Evolutionary conservation across 1,140 invertebrate species (phyloP), one percentile per base, ranked within the genome.

Genomic region (Sminthurinus signatus): DNA sequence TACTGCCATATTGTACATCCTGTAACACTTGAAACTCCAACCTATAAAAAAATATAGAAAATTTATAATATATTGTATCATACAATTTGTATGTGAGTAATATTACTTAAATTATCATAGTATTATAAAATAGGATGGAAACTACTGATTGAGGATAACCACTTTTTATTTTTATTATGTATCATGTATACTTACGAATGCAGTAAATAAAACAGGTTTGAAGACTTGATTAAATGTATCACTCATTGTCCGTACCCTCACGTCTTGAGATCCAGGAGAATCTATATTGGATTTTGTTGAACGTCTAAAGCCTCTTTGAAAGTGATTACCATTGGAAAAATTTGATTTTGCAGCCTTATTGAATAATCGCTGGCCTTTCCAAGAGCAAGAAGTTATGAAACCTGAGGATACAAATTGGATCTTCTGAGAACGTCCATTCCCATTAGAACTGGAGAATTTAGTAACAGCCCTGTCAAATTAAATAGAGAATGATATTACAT

Each of bases 1-100:
- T 94, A 94, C 76, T 93, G 87, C 87, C 88, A 89, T 64, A 94
- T 87, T 21, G 88, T 82, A 73, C 86, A 87, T 44, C 84, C 86
- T 14, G 81, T 78, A 75, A 92, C 83, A 75, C 85, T 85, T 29
- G 82, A 80, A 62, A 85, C 79, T 74, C 85, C 85, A 74, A 93
- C 88, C 88, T 89, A 71, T 65, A 76, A 76, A 63, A 8, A 72
- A 71, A 54, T 19, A 63, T 36, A 39, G 28, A 36, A 28, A 54
- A 29, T 32, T 29, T 52, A 32, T 36, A 5, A 36, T 36, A 36
- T 15, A 36, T 36, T n/a, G n/a, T n/a, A n/a, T n/a, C n/a, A n/a
- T n/a, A n/a, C n/a, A n/a, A n/a, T n/a, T n/a, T n/a, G n/a, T n/a
- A n/a, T n/a, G n/a, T n/a, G n/a, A n/a, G n/a, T n/a, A n/a, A n/a